phyloP scores from a whole-genome alignment of 2,797 vertebrate genomes.

The Carduelis carduelis region DNA sequence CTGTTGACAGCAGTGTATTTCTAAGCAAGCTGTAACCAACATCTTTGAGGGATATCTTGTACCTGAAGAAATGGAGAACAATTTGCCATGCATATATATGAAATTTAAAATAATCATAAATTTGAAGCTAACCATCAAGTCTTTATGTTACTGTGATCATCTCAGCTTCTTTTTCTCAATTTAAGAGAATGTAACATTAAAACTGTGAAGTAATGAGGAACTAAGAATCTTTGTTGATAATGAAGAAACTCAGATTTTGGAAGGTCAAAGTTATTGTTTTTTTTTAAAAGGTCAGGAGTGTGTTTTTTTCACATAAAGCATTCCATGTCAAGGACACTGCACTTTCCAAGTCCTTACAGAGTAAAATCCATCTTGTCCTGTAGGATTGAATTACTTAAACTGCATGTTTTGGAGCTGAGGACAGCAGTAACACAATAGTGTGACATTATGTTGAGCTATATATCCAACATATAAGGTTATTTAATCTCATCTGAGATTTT shows the following conservation, averaged over 20 bases:
- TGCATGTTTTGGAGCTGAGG: not conserved
- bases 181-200: not conserved
- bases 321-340: not conserved
- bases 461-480: not conserved
- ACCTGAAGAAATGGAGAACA: not conserved
- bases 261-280: not conserved
- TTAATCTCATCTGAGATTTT: not conserved
- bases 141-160: not conserved
- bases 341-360: not conserved
- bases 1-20: not conserved
- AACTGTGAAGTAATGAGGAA: not conserved
- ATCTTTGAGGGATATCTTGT: not conserved
- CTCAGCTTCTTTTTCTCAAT: not conserved
- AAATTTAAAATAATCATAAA: slow-evolving; percentile 10
- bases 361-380: not conserved
- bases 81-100: not conserved
- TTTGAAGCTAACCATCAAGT: not conserved
- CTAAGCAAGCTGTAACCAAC: not conserved
- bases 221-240: not conserved
- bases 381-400: not conserved
- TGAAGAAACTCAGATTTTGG: not conserved
- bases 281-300: not conserved
- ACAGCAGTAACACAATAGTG: not conserved
- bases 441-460: not conserved
- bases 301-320: not conserved